Evolutionary conservation across 2,113 vertebrate species (phyloP).

Genomic region (Hystrix cristata): DNA sequence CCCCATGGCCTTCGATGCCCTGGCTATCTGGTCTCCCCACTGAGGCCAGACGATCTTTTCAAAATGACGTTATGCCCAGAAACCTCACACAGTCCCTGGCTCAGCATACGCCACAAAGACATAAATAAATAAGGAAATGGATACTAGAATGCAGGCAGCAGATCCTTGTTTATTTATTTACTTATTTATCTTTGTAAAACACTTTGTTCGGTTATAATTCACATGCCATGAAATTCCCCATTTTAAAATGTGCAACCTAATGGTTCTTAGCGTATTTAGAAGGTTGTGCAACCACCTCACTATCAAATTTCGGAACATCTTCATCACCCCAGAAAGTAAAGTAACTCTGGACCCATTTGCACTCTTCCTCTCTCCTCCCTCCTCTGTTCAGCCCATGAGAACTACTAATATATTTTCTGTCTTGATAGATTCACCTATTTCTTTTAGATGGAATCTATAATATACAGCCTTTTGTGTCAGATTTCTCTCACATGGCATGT

Average conservation of each 20-base stretch:
- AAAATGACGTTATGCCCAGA: not conserved
- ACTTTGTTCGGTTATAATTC: not conserved
- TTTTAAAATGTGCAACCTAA: not conserved
- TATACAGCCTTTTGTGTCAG: not conserved
- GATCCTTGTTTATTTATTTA: not conserved
- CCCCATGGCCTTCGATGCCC: not conserved
- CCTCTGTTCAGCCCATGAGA: not conserved
- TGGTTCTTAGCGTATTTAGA: not conserved
- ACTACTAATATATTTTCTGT: not conserved
- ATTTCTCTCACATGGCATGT: not conserved
- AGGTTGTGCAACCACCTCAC: not conserved
- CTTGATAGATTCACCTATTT: not conserved
- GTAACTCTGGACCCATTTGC: not conserved
- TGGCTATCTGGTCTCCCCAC: not conserved
- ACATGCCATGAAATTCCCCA: not conserved
- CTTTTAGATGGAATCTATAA: not conserved
- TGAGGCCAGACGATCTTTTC: not conserved
- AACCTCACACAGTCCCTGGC: not conserved
- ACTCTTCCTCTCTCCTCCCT: not conserved
- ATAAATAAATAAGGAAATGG: slow-evolving; percentile 23
- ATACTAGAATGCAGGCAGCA: not conserved
- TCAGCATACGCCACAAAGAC: not conserved
- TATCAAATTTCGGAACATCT: not conserved
- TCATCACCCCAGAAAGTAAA: not conserved
- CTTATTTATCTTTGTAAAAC: not conserved